Evolutionary conservation across 2,888 invertebrate genomes (phyloP), one percentile per base, ranked within the genome.

Genomic region (Tryphoninae sp.): DNA sequence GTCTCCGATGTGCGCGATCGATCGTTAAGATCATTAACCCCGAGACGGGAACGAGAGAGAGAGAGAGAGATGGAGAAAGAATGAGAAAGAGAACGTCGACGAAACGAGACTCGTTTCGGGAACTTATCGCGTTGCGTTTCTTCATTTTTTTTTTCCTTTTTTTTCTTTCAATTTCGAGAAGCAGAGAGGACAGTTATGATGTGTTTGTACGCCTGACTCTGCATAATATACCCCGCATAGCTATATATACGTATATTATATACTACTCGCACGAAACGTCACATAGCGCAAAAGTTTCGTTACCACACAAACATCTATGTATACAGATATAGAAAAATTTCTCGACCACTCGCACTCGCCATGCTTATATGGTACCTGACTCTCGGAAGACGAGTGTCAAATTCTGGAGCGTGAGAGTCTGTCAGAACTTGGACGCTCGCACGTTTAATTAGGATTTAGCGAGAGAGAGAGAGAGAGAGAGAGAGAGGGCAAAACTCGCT

Each of bases 321-420:
- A 8, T 53, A 4, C 67, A 19, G 65, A 22, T 53, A 11, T 67
- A 19, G 49, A 51, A 33, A 49, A 53, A 9, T 53, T 23, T 23
- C 61, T 65, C 69, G 76, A 59, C 40, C 59, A 69, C 65, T 78
- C 64, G 74, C 23, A 58, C 64, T 78, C 13, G 64, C 22, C 13
- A 16, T 22, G 58, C 40, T 33, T 53, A 42, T 81, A 67, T 65
- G 85, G 83, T 88, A 88, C 88, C 86, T 87, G 89, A 74, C 62
- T 82, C 76, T 75, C 64, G 86, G 82, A 86, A 84, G 86, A 86
- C 87, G 86, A 88, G 90, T 90, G 89, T 90, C 91, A 89, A 89
- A 91, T 90, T 89, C 88, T 88, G 86, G 89, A 89, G 89, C 91
- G 91, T 91, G 91, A 89, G 91, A 91, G 49, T 74, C 74, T 65